These are phyloP conservation scores for Aleiodes leptofemur DNA, from an alignment of 2,888 invertebrate species.

Conservation along the genomic window DNA sequence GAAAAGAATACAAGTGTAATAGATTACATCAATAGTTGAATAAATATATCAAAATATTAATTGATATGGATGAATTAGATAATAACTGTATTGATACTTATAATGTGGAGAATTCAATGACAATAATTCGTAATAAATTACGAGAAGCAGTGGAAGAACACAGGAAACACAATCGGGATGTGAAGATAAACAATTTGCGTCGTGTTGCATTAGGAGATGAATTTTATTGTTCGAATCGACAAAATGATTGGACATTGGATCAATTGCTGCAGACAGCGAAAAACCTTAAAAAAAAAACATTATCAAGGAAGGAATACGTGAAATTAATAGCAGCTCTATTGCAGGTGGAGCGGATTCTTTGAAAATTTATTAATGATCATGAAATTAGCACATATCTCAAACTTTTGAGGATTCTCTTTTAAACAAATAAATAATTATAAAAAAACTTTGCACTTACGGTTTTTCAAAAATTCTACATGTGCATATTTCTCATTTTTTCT, in stretches of 20 bases:
- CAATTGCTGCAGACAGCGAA: slow-evolving; percentile 59
- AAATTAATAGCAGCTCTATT: slow-evolving; percentile 68
- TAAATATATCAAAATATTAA: neutral
- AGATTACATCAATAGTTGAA: no score
- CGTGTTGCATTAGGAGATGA: slow-evolving; percentile 59
- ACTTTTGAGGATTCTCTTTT: no score
- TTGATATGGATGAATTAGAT: neutral
- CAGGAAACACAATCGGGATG: slow-evolving; percentile 62
- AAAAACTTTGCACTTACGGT: no score
- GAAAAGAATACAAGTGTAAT: no score
- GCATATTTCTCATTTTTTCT: slow-evolving; percentile 7
- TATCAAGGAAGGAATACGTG: slow-evolving; percentile 62
- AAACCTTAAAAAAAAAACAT: slow-evolving; percentile 61
- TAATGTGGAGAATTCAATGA: slow-evolving; percentile 39
- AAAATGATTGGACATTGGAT: slow-evolving; percentile 54
- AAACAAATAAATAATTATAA: no score
- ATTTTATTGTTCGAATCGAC: slow-evolving; percentile 14
- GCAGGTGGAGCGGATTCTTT: slow-evolving; percentile 61
- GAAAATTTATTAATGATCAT: neutral
- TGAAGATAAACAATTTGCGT: slow-evolving; percentile 61
- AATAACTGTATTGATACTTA: neutral
- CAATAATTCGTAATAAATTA: slow-evolving; percentile 57
- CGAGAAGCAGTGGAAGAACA: slow-evolving; percentile 56
- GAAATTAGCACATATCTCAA: no score
- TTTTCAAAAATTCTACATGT: no score